Conservation (phyloP, 2,797 vertebrate species). For the Hypotaenidia philippensis region DNA sequence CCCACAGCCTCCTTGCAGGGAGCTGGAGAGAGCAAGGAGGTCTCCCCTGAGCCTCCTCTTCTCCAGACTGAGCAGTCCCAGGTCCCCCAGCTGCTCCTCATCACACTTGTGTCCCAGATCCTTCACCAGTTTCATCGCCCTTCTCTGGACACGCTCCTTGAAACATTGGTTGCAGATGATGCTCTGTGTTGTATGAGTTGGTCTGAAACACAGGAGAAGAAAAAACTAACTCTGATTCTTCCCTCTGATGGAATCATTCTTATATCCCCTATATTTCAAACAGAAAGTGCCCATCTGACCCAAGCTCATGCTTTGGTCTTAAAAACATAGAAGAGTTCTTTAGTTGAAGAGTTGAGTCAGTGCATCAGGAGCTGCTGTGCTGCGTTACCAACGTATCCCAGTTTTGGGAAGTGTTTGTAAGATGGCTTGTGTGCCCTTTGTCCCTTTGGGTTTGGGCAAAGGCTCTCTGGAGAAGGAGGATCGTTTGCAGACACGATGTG, state of each 20-base stretch:
- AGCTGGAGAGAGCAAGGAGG: too few relatives aligned
- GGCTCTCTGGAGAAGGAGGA: constrained; percentile 19
- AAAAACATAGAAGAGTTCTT: neutral
- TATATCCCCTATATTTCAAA: neutral
- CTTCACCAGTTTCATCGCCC: too few relatives aligned
- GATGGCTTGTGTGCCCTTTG: neutral
- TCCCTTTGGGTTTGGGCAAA: neutral
- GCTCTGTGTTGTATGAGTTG: neutral
- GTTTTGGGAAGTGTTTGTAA: neutral
- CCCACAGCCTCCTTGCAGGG: too few relatives aligned
- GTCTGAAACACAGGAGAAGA: neutral
- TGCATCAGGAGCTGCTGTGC: neutral
- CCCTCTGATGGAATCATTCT: neutral
- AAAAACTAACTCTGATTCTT: neutral
- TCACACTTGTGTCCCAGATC: too few relatives aligned
- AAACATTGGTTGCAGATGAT: neutral
- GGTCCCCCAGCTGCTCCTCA: too few relatives aligned
- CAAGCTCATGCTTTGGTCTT: neutral
- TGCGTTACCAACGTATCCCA: neutral
- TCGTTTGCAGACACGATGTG: constrained; percentile 53
- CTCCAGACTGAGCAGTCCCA: too few relatives aligned
- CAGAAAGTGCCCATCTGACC: neutral
- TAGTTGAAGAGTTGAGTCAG: neutral
- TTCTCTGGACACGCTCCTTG: neutral
- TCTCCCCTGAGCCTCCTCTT: too few relatives aligned